Evolutionary conservation across 2,797 vertebrate genomes (phyloP).

Genomic region (Melopsittacus undulatus): DNA sequence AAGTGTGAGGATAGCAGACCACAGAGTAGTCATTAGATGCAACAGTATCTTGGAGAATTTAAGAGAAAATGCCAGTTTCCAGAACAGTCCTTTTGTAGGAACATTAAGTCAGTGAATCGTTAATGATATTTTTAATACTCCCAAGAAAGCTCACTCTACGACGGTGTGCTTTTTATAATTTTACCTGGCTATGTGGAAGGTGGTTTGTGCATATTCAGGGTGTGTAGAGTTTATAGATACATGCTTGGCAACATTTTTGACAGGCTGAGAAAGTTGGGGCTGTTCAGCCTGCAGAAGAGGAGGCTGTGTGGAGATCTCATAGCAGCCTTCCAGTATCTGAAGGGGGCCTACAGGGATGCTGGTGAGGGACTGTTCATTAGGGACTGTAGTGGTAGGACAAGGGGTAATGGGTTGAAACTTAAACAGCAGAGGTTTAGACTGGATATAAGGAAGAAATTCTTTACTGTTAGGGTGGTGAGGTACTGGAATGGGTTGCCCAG

Average conservation of each 20-base stretch:
- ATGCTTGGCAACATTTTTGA: background rate
- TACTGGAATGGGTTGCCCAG: too few species aligned
- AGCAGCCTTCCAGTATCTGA: too few species aligned
- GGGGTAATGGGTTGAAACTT: too few species aligned
- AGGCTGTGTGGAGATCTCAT: too few species aligned
- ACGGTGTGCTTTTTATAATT: background rate
- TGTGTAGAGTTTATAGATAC: fast-evolving
- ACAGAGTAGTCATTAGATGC: background rate
- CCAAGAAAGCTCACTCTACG: background rate
- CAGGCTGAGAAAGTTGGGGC: too few species aligned
- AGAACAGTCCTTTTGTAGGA: background rate
- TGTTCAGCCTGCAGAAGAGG: too few species aligned
- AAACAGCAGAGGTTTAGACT: too few species aligned
- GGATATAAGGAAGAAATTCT: too few species aligned
- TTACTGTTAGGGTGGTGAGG: too few species aligned
- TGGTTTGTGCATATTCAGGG: background rate
- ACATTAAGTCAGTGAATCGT: background rate
- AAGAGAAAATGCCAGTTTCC: background rate
- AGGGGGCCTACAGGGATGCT: too few species aligned
- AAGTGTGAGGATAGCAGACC: background rate
- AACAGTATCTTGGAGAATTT: background rate
- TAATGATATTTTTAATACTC: background rate
- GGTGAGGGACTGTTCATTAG: too few species aligned
- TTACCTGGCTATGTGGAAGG: background rate
- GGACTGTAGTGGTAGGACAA: too few species aligned